Base-by-base conservation (phyloP, 2,888 invertebrate species). In the Tachina lurida region DNA sequence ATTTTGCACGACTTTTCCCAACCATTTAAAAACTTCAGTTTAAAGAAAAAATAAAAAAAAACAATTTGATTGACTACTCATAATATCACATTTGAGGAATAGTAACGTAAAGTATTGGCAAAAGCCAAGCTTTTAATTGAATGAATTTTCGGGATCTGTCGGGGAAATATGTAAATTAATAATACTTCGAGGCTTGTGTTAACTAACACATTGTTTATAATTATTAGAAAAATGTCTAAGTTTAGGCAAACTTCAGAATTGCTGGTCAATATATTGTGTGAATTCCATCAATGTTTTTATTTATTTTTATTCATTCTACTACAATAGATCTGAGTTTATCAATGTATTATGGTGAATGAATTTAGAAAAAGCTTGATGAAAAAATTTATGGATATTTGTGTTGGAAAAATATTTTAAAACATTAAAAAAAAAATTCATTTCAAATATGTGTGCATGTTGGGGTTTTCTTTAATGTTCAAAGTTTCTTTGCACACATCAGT, bases 291-390 rank as follows among this genome's bases (percentile, higher is more conserved):
- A 54, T 13, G 8, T 52, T 63, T 52, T 75, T 65, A 39, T 31
- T 58, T 54, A 43, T n/a, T 22, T 15, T 56, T n/a, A 1, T 8
- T 39, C 31, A 17, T 75, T 54, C 52, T 19, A 45, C 56, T 41
- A 62, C 52, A 65, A 68, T 74, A 68, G 60, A 45, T 39, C 31
- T 10, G 15, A 74, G 60, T 81, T 81, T 81, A 81, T 81, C 75
- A 68, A 54, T 75, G 75, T 47, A 68, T 68, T 75, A 67, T 81
- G 68, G 54, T 75, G 81, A n/a, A 60, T 62, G 19, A 74, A 58
- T 17, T 67, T 58, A 60, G 49, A 56, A 22, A 49, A 60, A 39
- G 52, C 39, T n/a, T 31, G 17, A 54, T 54, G 31, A 31, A 79
- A 19, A 65, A 71, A 79, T 63, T 71, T 63, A 54, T 70, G 70